phyloP scores from a whole-genome alignment of 2,797 vertebrate species.

The Paramormyrops hopkinsi region DNA sequence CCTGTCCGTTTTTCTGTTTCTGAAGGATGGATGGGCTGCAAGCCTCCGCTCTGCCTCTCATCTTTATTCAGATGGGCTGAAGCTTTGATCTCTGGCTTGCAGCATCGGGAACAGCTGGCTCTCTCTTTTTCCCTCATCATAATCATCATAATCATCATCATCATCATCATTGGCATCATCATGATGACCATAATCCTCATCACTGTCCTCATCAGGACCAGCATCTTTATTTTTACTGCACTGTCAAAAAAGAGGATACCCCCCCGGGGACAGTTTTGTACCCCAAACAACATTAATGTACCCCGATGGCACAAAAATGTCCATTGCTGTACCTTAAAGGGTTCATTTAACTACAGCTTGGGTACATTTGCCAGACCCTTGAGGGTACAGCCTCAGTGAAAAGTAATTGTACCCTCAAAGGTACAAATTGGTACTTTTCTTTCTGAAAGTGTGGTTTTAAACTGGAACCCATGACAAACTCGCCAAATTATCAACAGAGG shows the following conservation, averaged over 20 bases:
- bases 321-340: neutral
- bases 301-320: neutral
- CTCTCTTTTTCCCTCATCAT: neutral
- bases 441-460: neutral
- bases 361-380: neutral
- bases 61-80: conserved; percentile 40
- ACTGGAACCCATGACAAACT: neutral
- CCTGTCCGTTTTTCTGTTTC: neutral
- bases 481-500: neutral
- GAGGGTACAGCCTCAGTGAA: neutral
- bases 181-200: neutral
- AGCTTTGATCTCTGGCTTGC: conserved; percentile 10
- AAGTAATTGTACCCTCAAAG: neutral
- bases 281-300: neutral
- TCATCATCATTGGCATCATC: neutral
- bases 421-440: neutral
- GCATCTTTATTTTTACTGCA: neutral
- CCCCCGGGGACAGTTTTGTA: neutral
- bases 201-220: neutral
- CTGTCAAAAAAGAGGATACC: neutral
- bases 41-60: neutral
- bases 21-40: neutral
- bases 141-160: neutral
- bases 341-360: neutral
- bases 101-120: neutral